These are phyloP conservation scores for Ctenomys sociabilis DNA, from an alignment of 2,113 vertebrate genomes.

Conservation along the genomic window DNA sequence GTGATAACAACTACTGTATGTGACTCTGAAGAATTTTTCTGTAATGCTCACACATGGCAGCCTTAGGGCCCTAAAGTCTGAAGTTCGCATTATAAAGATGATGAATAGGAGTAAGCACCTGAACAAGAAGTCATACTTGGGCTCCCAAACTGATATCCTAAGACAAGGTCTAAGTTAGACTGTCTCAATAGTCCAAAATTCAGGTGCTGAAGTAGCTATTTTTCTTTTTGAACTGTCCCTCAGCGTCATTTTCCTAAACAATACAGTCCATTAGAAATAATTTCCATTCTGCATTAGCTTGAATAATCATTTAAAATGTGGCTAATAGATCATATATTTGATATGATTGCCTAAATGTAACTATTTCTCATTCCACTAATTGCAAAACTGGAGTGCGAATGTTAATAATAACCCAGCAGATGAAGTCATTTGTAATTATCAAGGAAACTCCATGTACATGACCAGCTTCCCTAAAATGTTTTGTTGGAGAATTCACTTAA, in stretches of 20 bases:
- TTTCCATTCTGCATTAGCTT: constrained; percentile 18
- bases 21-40: neutral
- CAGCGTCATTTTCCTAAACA: neutral
- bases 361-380: constrained; percentile 69
- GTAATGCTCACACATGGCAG: neutral
- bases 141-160: neutral
- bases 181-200: neutral
- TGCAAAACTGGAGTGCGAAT: constrained; percentile 46
- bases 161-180: neutral
- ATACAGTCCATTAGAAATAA: neutral
- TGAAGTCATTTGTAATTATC: constrained; percentile 63
- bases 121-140: neutral
- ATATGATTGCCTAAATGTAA: constrained; percentile 47
- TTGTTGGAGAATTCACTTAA: neutral
- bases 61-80: neutral
- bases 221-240: constrained; percentile 17
- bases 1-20: neutral
- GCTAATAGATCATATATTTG: constrained; percentile 46
- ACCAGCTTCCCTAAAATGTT: constrained; percentile 46
- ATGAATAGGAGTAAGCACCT: neutral
- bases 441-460: neutral
- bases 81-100: neutral
- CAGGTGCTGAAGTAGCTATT: neutral
- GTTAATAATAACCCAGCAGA: constrained; percentile 64
- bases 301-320: constrained; percentile 47